phyloP scores from a whole-genome alignment of 1,140 invertebrate genomes.

The Cherax quadricarinatus region DNA sequence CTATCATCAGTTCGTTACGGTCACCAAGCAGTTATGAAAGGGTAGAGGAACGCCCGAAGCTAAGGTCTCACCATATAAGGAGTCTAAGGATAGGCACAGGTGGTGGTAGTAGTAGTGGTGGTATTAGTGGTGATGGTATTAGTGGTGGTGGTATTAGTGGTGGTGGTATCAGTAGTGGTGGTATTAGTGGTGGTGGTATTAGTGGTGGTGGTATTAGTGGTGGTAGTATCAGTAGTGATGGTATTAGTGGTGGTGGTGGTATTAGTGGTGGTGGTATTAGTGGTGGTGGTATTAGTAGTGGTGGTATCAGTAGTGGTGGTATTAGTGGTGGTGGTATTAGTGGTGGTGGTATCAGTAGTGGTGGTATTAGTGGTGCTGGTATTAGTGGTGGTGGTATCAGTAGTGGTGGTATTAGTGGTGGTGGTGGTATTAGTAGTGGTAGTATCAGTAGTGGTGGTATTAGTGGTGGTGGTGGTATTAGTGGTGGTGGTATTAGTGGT shows the following conservation, averaged over 20 bases:
- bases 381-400: not conserved
- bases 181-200: not conserved
- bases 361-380: too few relatives aligned
- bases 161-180: not conserved
- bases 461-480: not conserved
- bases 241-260: not conserved
- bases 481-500: not conserved
- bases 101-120: not conserved
- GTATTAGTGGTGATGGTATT: not conserved
- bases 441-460: too few relatives aligned
- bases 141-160: too few relatives aligned
- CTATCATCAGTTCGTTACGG: slow-evolving; percentile 35
- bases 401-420: not conserved
- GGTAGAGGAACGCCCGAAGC: slow-evolving; percentile 4
- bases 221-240: not conserved
- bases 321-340: not conserved
- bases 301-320: too few relatives aligned
- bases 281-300: too few relatives aligned
- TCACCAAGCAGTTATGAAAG: slow-evolving; percentile 18
- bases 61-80: not conserved
- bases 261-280: not conserved
- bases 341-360: not conserved
- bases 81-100: not conserved
- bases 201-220: not conserved
- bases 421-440: too few relatives aligned